Percentiles rank a stretch among this genome's conserved stretches.
Evolutionary conservation across 1,140 invertebrate species (phyloP).

Genomic region (Leptopilina boulardi): DNA sequence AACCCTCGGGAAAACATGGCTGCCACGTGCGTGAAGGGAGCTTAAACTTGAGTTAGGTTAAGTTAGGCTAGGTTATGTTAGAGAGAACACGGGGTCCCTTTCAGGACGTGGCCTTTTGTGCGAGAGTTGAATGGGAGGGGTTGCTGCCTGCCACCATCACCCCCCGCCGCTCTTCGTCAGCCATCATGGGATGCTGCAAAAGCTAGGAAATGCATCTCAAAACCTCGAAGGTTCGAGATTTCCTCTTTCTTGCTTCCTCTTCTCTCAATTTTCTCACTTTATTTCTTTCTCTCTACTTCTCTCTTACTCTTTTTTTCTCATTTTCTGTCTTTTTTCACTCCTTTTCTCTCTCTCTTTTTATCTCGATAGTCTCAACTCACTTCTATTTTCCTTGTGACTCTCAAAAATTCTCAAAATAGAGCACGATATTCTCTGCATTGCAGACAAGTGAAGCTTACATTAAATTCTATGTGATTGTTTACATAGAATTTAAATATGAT

Average conservation of each 20-base stretch:
- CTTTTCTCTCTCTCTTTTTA: too few species aligned
- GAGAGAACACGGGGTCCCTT: constrained; percentile 62
- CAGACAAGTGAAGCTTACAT: constrained; percentile 13
- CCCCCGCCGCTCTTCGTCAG: constrained; percentile 66
- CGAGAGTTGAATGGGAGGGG: constrained; percentile 60
- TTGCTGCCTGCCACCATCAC: too few species aligned
- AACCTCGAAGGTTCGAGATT: constrained; percentile 41
- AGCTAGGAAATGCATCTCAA: constrained; percentile 61
- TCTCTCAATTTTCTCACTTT: neutral
- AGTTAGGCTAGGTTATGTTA: constrained; percentile 49
- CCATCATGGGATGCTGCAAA: constrained; percentile 72
- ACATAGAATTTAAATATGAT: too few species aligned
- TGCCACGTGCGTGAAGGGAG: constrained; percentile 69
- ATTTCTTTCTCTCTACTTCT: constrained; percentile 49
- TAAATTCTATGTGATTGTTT: too few species aligned
- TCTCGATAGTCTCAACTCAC: too few species aligned
- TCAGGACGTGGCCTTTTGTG: constrained; percentile 57
- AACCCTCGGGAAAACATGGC: constrained; percentile 73
- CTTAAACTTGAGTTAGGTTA: constrained; percentile 68
- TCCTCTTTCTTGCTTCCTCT: neutral
- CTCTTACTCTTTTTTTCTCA: constrained; percentile 29
- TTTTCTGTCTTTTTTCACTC: too few species aligned
- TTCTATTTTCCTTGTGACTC: too few species aligned
- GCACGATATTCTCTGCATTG: constrained; percentile 19
- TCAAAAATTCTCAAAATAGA: neutral